Base-by-base conservation (phyloP, 2,797 vertebrate genomes). In the Apodemus agrarius region DNA sequence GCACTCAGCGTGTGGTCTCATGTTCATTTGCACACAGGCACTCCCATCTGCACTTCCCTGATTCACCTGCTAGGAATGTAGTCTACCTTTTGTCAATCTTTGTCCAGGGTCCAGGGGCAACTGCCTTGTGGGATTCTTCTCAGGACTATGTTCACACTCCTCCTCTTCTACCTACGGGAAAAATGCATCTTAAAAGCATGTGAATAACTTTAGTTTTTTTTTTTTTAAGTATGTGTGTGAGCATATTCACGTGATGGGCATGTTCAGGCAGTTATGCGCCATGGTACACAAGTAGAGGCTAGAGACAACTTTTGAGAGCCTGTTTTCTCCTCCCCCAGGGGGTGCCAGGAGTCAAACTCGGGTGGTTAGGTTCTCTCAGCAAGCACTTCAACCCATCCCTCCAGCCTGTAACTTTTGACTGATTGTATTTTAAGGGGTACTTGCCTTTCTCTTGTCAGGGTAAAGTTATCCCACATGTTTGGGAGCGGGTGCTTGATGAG, bases 101-200 rank as follows among this genome's bases (percentile, higher is more conserved):
- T n/a, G 31, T 22, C 13, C 21, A 7, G 75, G 29, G 19, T 57
- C 49, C 75, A 49, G 83, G 7, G 16, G 6, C 49, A 14, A 12
- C 0, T 54, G 91, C 46, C 59, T 29, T 78, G 74, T 61, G n/a
- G 46, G n/a, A 52, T 31, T 31, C 91, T 92, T 81, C 13, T 0
- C 46, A 4, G 16, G 0, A 52, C n/a, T 24, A 13, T 5, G 54
- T 34, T 54, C 3, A 0, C 4, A 31, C 6, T 91, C 61, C n/a
- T 79, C 89, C 54, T 96, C 46, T 57, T 94, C 84, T 21, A 8
- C 9, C 97, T 97, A 76, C 31, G 40, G 72, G 61, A 63, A 54
- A 1, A 29, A 24, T 2, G n/a, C 4, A 46, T n/a, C 72, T 43
- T 12, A 54, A 84, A 65, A 46, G 13, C 10, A 22, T 8, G 61